phyloP scores from a whole-genome alignment of 2,113 vertebrate species.

The Oryzias melastigma region DNA sequence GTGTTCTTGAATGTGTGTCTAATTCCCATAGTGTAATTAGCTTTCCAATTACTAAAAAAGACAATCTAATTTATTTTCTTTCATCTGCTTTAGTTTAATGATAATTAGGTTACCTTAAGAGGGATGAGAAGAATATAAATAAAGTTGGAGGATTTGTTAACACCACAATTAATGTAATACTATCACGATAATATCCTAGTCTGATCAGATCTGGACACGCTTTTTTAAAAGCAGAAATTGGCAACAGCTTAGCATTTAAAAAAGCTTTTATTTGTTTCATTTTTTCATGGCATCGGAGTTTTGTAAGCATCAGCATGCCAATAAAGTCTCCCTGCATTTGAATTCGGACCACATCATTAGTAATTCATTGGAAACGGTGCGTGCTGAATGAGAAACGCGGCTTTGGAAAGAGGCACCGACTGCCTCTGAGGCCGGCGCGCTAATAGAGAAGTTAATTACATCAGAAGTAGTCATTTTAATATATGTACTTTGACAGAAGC shows the following conservation, averaged over 20 bases:
- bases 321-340: conserved; percentile 54
- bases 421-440: conserved; percentile 68
- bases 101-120: conserved; percentile 12
- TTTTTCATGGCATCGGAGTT: conserved; percentile 34
- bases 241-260: too few species aligned
- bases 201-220: background rate
- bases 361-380: conserved; percentile 54
- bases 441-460: conserved; percentile 79
- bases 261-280: background rate
- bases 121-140: background rate
- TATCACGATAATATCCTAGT: background rate
- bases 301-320: conserved; percentile 42
- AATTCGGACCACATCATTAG: conserved; percentile 67
- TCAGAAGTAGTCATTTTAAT: conserved; percentile 71
- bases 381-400: conserved; percentile 59
- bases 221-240: background rate
- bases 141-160: background rate
- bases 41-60: too few species aligned
- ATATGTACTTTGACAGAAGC: conserved; percentile 73
- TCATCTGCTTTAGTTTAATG: background rate
- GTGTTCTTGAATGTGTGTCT: too few species aligned
- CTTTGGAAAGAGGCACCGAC: conserved; percentile 54
- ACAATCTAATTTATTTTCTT: too few species aligned
- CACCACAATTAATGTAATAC: background rate
- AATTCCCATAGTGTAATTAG: too few species aligned